A percentile compares a stretch with the other conserved stretches of the same genome.
Conservation (phyloP, 1,140 invertebrate genomes). For the Drosophila obscura region DNA sequence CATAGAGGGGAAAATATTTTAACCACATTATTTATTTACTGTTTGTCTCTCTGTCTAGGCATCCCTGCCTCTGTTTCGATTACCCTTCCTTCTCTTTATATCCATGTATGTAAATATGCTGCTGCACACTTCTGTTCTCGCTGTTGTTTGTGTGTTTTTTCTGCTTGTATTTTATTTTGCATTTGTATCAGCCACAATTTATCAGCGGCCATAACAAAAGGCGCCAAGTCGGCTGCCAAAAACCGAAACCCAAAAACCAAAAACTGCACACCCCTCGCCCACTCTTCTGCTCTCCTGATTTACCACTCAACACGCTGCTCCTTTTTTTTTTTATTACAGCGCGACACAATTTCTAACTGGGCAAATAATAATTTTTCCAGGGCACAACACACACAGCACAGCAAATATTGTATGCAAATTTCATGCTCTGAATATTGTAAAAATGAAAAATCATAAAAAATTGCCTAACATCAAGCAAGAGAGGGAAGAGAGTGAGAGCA, state of each 20-base stretch:
- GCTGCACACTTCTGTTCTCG: slow-evolving; percentile 62
- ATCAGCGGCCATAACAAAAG: slow-evolving; percentile 78
- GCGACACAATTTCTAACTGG: slow-evolving; percentile 73
- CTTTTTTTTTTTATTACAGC: slow-evolving; percentile 40
- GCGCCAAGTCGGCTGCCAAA: slow-evolving; percentile 80
- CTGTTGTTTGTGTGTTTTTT: slow-evolving; percentile 54
- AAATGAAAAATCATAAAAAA: slow-evolving; percentile 65
- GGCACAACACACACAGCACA: slow-evolving; percentile 32
- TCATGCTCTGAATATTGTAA: slow-evolving; percentile 73
- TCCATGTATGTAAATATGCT: slow-evolving; percentile 65
- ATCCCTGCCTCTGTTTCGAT: slow-evolving; percentile 1
- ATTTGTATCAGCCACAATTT: slow-evolving; percentile 79
- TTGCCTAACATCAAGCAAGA: slow-evolving; percentile 14
- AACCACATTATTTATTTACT: slow-evolving; percentile 83
- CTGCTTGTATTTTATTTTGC: slow-evolving; percentile 45
- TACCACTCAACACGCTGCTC: too few species aligned
- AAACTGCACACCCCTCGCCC: slow-evolving; percentile 44
- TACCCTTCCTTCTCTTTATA: too few species aligned
- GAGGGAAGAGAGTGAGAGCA: slow-evolving; percentile 7
- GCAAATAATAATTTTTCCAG: slow-evolving; percentile 73
- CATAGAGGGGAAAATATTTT: slow-evolving; percentile 64
- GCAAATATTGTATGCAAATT: slow-evolving; percentile 55
- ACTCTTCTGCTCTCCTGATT: slow-evolving; percentile 3
- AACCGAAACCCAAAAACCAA: slow-evolving; percentile 66
- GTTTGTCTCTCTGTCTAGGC: slow-evolving; percentile 50